Percentiles rank a stretch among this genome's conserved stretches.
Conservation (phyloP, 2,888 invertebrate genomes). For the Nezara viridula region DNA sequence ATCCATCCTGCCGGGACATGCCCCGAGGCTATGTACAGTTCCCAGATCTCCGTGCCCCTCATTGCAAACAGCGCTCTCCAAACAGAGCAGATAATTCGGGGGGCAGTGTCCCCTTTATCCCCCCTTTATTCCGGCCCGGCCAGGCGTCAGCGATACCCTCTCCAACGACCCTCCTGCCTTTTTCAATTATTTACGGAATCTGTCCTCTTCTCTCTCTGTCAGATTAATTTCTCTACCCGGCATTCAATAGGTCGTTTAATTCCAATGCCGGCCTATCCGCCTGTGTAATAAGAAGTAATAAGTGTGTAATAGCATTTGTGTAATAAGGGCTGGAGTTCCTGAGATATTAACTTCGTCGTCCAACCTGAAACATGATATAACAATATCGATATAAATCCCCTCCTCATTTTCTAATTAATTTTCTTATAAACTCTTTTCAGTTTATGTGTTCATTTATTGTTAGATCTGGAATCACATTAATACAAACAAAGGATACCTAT, state of each 20-base stretch:
- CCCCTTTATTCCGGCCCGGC: slow-evolving; percentile 45
- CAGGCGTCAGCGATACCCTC: slow-evolving; percentile 44
- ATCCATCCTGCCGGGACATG: neutral
- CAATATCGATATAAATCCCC: neutral
- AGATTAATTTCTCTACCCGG: slow-evolving; percentile 20
- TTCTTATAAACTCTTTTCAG: neutral
- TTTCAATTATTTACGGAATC: slow-evolving; percentile 51
- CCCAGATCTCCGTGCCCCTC: neutral
- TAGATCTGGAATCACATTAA: neutral
- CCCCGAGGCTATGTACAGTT: slow-evolving; percentile 27
- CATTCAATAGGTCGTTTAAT: slow-evolving; percentile 29
- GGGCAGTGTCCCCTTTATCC: neutral
- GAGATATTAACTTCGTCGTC: neutral
- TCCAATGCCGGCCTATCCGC: slow-evolving; percentile 5
- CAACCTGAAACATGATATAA: neutral
- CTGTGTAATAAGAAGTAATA: slow-evolving; percentile 35
- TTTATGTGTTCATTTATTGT: neutral
- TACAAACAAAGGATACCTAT: no score
- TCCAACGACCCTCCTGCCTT: slow-evolving; percentile 16
- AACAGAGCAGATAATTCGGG: slow-evolving; percentile 47
- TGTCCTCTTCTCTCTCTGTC: slow-evolving; percentile 44
- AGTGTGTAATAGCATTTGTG: slow-evolving; percentile 48
- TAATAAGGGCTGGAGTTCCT: neutral
- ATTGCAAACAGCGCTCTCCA: slow-evolving; percentile 19
- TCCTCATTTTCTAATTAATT: neutral